Conservation (phyloP, 2,888 invertebrate genomes). For the Macroteleia sp. region DNA sequence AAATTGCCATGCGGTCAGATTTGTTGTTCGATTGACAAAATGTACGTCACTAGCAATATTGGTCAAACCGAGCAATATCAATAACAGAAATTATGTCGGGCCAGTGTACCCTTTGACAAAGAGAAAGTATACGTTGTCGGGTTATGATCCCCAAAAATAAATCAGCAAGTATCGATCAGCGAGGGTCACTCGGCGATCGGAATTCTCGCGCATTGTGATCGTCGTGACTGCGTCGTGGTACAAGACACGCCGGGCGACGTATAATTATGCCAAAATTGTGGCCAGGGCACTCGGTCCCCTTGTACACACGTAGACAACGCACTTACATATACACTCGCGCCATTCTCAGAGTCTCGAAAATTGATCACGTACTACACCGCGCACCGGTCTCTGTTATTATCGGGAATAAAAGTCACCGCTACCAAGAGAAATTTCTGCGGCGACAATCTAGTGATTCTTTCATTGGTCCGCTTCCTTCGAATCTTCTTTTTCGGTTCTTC, state of each 20-base stretch:
- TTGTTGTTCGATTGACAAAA: constrained; percentile 41
- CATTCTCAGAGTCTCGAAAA: constrained; percentile 73
- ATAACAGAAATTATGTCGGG: constrained; percentile 49
- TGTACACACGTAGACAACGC: constrained; percentile 32
- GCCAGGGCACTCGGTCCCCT: constrained; percentile 62
- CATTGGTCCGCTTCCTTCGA: constrained; percentile 42
- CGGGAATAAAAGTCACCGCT: constrained; percentile 84
- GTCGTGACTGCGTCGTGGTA: constrained; percentile 66
- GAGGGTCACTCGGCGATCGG: constrained; percentile 45
- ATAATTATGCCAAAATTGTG: constrained; percentile 83
- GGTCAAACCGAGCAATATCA: constrained; percentile 25
- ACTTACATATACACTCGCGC: constrained; percentile 35
- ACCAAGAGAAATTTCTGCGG: constrained; percentile 77
- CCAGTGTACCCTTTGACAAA: constrained; percentile 26
- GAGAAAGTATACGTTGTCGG: constrained; percentile 61
- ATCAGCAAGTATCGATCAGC: constrained; percentile 58
- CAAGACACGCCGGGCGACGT: constrained; percentile 73
- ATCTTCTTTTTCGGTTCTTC: constrained; percentile 37
- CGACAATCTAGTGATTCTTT: constrained; percentile 77
- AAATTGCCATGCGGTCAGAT: not conserved
- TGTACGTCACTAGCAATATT: constrained; percentile 9
- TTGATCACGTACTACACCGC: constrained; percentile 81
- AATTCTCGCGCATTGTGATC: constrained; percentile 70
- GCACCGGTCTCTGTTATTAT: constrained; percentile 82
- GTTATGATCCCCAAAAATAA: constrained; percentile 50